A percentile compares a stretch with the other conserved stretches of the same genome.
Conservation (phyloP, 2,113 vertebrate genomes). For the Alouatta palliata region DNA sequence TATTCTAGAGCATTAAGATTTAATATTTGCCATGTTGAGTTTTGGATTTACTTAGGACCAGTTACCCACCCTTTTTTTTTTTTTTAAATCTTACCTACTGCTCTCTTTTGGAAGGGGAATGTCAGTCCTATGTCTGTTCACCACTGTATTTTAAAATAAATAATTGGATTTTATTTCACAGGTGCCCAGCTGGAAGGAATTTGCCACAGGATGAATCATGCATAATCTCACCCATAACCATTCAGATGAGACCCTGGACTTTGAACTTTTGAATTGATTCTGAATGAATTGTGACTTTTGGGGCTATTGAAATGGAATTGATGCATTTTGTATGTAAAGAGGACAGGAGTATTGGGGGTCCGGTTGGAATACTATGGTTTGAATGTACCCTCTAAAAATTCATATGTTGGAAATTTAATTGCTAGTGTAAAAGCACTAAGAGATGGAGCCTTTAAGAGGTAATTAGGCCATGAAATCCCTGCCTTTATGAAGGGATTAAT, state of each 20-base stretch:
- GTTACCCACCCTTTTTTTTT: not conserved
- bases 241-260: not conserved
- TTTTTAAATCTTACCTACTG: not conserved
- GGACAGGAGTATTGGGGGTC: not conserved
- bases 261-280: not conserved
- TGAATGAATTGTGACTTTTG: not conserved
- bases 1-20: not conserved
- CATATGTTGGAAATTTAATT: not conserved
- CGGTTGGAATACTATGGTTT: not conserved
- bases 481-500: not conserved
- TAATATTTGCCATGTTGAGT: not conserved
- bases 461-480: not conserved
- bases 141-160: not conserved
- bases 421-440: not conserved
- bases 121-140: not conserved
- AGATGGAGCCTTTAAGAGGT: not conserved
- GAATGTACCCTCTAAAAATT: not conserved
- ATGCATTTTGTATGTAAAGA: not conserved
- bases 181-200: not conserved
- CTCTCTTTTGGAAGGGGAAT: not conserved
- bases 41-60: not conserved
- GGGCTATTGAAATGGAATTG: not conserved
- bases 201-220: not conserved
- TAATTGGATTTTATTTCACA: not conserved
- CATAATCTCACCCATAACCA: not conserved